Conservation (phyloP, 2,797 vertebrate species). For the Salmo trutta region DNA sequence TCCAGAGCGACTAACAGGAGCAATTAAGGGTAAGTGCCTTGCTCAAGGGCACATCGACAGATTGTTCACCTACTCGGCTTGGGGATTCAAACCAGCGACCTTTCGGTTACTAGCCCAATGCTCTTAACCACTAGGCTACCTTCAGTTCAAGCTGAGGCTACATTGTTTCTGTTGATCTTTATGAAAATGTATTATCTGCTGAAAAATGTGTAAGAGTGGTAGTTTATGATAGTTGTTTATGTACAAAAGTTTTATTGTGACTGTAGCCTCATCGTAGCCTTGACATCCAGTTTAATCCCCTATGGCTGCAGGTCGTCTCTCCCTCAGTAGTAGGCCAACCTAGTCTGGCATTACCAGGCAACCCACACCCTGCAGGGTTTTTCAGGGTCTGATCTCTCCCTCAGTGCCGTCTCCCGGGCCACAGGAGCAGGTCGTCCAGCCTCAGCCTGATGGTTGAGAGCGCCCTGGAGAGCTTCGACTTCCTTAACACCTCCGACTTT, state of each 20-base stretch:
- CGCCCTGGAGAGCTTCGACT: slow-evolving; percentile 98
- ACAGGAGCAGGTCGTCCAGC: slow-evolving; percentile 93
- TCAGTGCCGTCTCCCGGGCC: slow-evolving; percentile 79
- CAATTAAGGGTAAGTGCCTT: too few relatives aligned
- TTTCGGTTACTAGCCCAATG: too few relatives aligned
- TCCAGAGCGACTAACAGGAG: too few relatives aligned
- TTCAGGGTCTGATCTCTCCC: neutral
- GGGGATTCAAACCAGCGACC: too few relatives aligned
- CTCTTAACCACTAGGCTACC: too few relatives aligned
- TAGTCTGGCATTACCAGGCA: neutral
- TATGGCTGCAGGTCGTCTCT: neutral
- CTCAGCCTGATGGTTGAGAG: slow-evolving; percentile 97
- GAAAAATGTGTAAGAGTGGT: neutral
- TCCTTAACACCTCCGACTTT: slow-evolving; percentile 98
- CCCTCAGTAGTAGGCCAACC: neutral
- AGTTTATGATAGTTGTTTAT: neutral
- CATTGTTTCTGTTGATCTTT: neutral
- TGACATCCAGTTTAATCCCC: neutral
- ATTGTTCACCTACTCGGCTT: too few relatives aligned
- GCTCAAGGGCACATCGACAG: too few relatives aligned
- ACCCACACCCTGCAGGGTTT: neutral
- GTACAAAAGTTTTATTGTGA: too few relatives aligned
- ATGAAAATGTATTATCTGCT: neutral
- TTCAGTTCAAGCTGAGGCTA: too few relatives aligned
- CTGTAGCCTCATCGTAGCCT: neutral